These are phyloP conservation scores for Parapristionchus giblindavisi DNA, from an alignment of 2,888 invertebrate genomes.

Conservation along the genomic window DNA sequence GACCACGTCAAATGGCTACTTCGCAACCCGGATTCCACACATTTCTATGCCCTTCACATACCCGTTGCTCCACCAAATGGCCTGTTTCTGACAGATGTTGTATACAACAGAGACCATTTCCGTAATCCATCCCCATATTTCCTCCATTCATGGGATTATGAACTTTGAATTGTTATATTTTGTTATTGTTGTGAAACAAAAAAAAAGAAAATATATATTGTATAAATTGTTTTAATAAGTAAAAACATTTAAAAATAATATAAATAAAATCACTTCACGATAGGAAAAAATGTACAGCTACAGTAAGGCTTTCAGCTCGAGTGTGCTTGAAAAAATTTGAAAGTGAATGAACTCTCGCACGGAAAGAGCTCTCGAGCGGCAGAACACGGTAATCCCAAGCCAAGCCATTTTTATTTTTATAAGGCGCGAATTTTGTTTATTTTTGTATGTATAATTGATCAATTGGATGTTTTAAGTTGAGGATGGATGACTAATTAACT, in stretches of 20 bases:
- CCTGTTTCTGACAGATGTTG: slow-evolving; percentile 59
- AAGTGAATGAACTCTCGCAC: neutral
- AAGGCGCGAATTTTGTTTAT: slow-evolving; percentile 23
- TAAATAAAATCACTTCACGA: neutral
- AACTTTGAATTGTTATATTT: slow-evolving; percentile 6
- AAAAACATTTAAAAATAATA: neutral
- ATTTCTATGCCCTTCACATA: slow-evolving; percentile 51
- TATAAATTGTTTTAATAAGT: neutral
- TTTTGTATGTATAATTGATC: slow-evolving; percentile 19
- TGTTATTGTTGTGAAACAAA: slow-evolving; percentile 18
- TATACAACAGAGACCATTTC: slow-evolving; percentile 57
- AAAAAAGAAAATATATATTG: neutral
- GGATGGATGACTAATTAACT: neutral
- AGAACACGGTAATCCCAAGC: neutral
- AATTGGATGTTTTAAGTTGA: neutral
- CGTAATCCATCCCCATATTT: slow-evolving; percentile 54
- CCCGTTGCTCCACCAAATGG: slow-evolving; percentile 57
- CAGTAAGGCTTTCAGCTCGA: neutral
- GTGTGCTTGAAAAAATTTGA: neutral
- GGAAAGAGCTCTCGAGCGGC: neutral
- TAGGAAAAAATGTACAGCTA: neutral
- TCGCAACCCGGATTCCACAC: slow-evolving; percentile 49
- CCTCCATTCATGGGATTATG: slow-evolving; percentile 57
- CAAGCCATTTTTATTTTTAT: slow-evolving; percentile 22
- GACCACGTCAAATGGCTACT: slow-evolving; percentile 52